Evolutionary conservation across 2,888 invertebrate species (phyloP).

Genomic region (Drosophila antonietae): DNA sequence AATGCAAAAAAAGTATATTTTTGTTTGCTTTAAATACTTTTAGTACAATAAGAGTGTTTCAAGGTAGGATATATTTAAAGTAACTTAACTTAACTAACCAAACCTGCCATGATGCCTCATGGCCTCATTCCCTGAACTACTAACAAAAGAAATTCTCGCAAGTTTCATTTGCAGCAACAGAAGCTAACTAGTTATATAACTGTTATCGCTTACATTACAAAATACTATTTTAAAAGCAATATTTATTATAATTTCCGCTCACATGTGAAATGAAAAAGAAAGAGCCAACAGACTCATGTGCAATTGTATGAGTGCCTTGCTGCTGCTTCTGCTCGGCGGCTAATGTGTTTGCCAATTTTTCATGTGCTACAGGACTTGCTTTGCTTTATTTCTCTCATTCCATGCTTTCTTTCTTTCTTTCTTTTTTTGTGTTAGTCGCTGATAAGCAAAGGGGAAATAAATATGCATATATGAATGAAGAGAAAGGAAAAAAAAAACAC

Average conservation of each 20-base stretch:
- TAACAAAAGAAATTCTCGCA: neutral
- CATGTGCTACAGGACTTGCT: constrained; percentile 50
- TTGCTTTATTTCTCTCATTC: constrained; percentile 62
- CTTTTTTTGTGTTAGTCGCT: constrained; percentile 61
- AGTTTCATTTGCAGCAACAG: neutral
- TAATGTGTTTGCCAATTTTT: constrained; percentile 78
- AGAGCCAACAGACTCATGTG: constrained; percentile 4
- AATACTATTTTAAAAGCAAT: neutral
- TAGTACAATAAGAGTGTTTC: no score
- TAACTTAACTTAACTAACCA: no score
- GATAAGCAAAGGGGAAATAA: constrained; percentile 82
- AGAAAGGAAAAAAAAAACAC: constrained; percentile 12
- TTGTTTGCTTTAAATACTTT: no score
- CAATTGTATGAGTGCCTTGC: constrained; percentile 10
- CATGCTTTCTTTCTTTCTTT: neutral
- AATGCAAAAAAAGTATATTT: no score
- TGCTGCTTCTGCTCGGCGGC: constrained; percentile 16
- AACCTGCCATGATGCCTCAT: neutral
- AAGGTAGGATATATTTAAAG: no score
- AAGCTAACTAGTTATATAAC: neutral
- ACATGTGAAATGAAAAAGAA: neutral
- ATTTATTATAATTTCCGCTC: constrained; percentile 4
- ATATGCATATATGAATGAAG: constrained; percentile 71
- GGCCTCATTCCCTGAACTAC: neutral
- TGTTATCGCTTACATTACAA: neutral